Conservation (phyloP, 1,140 invertebrate species). For the Conus ventricosus region DNA sequence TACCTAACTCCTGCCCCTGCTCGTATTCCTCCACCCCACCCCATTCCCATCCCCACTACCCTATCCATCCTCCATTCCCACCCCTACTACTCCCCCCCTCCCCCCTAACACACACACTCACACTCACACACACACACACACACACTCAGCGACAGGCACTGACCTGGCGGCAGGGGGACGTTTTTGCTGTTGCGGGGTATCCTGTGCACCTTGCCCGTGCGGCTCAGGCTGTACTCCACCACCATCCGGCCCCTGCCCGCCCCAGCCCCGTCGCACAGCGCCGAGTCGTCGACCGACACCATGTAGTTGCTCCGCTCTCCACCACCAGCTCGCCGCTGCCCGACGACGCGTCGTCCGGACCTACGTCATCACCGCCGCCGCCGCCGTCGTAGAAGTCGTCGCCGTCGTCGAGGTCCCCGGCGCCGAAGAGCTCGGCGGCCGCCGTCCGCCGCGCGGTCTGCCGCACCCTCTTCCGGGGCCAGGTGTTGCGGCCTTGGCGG, state of each 20-base stretch:
- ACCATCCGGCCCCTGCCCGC: conserved; percentile 1
- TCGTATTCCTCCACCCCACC: too few relatives aligned
- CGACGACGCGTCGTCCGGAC: too few relatives aligned
- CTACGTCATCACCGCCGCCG: too few relatives aligned
- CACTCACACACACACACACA: not conserved
- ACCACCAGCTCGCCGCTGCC: not conserved
- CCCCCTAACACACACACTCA: not conserved
- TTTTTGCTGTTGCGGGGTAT: conserved; percentile 31
- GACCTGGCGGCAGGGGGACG: conserved; percentile 29
- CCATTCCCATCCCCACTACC: too few relatives aligned
- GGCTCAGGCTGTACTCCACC: not conserved
- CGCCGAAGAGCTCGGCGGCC: conserved; percentile 11
- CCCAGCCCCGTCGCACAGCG: not conserved
- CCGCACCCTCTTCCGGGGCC: conserved; percentile 54
- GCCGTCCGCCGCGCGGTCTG: conserved; percentile 20
- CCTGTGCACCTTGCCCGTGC: not conserved
- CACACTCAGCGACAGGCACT: not conserved
- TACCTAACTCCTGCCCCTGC: too few relatives aligned
- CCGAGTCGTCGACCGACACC: conserved; percentile 45
- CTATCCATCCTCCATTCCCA: too few relatives aligned
- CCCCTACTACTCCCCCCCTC: too few relatives aligned
- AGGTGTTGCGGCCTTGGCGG: conserved; percentile 51
- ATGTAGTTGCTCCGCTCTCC: conserved; percentile 31
- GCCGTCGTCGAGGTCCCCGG: not conserved
- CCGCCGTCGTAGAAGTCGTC: not conserved